These are phyloP conservation scores for Campaea margaritaria DNA, from an alignment of 2,888 invertebrate genomes.

Conservation along the genomic window DNA sequence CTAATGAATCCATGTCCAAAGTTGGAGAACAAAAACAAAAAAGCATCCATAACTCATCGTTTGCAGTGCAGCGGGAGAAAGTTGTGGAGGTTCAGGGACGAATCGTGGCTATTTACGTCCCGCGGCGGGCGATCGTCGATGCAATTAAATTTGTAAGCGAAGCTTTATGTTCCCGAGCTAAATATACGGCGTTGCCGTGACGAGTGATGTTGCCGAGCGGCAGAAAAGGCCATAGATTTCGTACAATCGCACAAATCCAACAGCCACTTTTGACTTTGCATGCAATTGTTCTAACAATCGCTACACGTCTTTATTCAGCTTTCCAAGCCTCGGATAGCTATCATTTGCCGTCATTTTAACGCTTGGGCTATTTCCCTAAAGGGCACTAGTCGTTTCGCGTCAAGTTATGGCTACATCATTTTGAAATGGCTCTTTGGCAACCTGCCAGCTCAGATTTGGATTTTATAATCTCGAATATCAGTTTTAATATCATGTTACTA, in stretches of 20 bases:
- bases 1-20: constrained; percentile 36
- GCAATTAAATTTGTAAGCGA: constrained; percentile 83
- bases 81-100: constrained; percentile 83
- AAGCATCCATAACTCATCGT: constrained; percentile 51
- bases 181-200: constrained; percentile 66
- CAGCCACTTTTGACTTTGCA: constrained; percentile 23
- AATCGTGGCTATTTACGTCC: constrained; percentile 76
- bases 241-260: constrained; percentile 40
- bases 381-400: constrained; percentile 42
- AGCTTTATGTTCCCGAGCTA: constrained; percentile 77
- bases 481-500: constrained; percentile 34
- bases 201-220: constrained; percentile 59
- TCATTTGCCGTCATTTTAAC: constrained; percentile 36
- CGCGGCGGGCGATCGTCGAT: constrained; percentile 81
- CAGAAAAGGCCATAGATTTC: constrained; percentile 55
- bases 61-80: constrained; percentile 67
- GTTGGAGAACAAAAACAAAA: constrained; percentile 54
- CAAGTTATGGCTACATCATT: constrained; percentile 41
- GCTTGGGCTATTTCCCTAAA: constrained; percentile 41
- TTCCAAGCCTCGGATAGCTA: constrained; percentile 27
- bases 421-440: constrained; percentile 40
- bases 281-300: constrained; percentile 31
- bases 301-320: constrained; percentile 18
- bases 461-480: constrained; percentile 35
- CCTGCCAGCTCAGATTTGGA: constrained; percentile 38